A percentile compares a stretch with the other conserved stretches of the same genome.
Evolutionary conservation across 1,140 invertebrate species (phyloP).

Genomic region (Drosophila nigrodunni): DNA sequence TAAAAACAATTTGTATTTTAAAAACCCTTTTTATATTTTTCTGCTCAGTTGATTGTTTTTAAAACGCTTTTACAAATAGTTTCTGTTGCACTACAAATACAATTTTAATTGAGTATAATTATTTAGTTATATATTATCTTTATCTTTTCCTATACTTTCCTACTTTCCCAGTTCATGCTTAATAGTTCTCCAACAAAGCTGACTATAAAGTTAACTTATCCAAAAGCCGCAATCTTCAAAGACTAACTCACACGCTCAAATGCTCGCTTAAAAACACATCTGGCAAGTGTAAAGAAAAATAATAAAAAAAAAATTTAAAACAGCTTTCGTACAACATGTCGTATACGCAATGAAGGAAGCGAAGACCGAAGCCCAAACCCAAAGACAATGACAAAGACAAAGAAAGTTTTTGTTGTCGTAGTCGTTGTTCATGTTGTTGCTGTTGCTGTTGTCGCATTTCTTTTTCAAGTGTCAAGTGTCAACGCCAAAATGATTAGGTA

Average conservation of each 20-base stretch:
- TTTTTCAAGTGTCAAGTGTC: slow-evolving; percentile 77
- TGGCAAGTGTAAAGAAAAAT: slow-evolving; percentile 35
- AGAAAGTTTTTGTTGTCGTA: slow-evolving; percentile 37
- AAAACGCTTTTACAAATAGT: no score
- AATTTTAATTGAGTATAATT: no score
- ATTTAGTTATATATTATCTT: no score
- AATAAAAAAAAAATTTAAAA: slow-evolving; percentile 51
- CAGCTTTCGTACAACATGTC: slow-evolving; percentile 45
- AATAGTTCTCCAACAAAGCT: not conserved
- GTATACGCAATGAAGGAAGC: slow-evolving; percentile 29
- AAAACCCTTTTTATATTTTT: no score
- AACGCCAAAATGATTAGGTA: slow-evolving; percentile 82
- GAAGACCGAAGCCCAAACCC: not conserved
- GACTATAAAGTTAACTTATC: slow-evolving; percentile 1
- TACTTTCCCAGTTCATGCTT: not conserved
- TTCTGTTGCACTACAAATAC: no score
- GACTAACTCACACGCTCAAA: slow-evolving; percentile 36
- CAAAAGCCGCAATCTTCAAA: slow-evolving; percentile 49
- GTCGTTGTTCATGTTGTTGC: slow-evolving; percentile 32
- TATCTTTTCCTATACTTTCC: not conserved
- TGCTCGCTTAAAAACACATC: slow-evolving; percentile 29
- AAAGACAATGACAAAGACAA: slow-evolving; percentile 29
- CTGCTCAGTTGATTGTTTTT: no score
- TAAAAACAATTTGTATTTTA: no score
- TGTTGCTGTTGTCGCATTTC: slow-evolving; percentile 50